Evolutionary conservation across 2,797 vertebrate species (phyloP), one percentile per base, ranked within the genome.

Genomic region (Falco cherrug): DNA sequence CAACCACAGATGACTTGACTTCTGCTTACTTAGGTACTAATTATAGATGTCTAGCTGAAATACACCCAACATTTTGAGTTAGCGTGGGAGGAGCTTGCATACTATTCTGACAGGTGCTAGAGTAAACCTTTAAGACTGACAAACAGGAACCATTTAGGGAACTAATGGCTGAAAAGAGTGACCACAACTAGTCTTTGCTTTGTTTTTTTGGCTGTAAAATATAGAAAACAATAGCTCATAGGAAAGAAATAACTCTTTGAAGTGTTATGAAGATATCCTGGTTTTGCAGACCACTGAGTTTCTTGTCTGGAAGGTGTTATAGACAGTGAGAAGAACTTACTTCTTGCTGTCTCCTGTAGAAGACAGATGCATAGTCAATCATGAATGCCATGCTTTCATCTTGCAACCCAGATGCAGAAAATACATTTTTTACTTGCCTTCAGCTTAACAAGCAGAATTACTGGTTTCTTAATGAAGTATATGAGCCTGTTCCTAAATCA

Each of bases 11-110:
- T 47, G 24, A 89, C 16, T 67, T 84, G n/a, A 92, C 25, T 83
- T 94, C 60, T 87, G 3, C 75, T 80, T 68, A 39, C n/a, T 89
- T 48, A 85, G 28, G 35, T 51, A 82, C 60, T 96, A 95, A 95
- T 97, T 94, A 91, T n/a, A 89, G n/a, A 53, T 68, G 70, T 76
- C 56, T 70, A 37, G 50, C 45, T 94, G 81, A 94, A 95, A 95
- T 74, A 61, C 45, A 75, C 26, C n/a, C 68, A 94, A 28, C 13
- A 37, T 31, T 76, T 67, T 77, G 48, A 89, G 45, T 71, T 84
- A 73, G 33, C 16, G 61, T n/a, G 50, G 80, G 84, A 86, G 88
- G 60, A 92, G 68, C 33, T 79, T 73, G 53, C 68, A 51, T 74
- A 16, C 39, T 51, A 9, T 45, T 82, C 64, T 87, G 78, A 54